Conservation (phyloP, 2,888 invertebrate species). For the Theodoxus fluviatilis region DNA sequence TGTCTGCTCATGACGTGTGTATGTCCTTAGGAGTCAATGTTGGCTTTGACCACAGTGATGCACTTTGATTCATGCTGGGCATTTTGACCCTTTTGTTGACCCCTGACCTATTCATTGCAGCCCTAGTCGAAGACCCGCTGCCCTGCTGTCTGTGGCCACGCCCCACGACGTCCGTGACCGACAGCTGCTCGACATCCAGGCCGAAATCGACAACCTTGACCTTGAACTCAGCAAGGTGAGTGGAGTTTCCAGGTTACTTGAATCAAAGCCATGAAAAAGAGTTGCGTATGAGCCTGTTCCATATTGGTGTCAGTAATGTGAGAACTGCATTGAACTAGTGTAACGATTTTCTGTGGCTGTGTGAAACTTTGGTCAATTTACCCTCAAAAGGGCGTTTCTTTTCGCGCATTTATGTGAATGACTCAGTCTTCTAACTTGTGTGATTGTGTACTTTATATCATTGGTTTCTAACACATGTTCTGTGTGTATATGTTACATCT, state of each 20-base stretch:
- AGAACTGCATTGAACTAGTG: not conserved
- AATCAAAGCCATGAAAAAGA: not conserved
- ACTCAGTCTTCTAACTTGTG: not conserved
- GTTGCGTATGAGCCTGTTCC: not conserved
- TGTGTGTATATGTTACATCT: constrained; percentile 8
- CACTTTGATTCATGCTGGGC: not conserved
- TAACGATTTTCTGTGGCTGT: not conserved
- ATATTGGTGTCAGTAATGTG: not conserved
- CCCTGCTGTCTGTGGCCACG: constrained; percentile 36
- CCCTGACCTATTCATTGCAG: constrained; percentile 27
- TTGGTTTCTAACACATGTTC: constrained; percentile 3
- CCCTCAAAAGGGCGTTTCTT: no score
- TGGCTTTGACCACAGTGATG: no score
- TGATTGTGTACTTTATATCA: not conserved
- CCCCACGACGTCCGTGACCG: constrained; percentile 46
- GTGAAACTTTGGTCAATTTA: no score
- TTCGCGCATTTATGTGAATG: not conserved
- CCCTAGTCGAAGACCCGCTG: constrained; percentile 34
- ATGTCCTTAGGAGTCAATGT: no score
- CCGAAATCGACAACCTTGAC: constrained; percentile 48
- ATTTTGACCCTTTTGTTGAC: no score
- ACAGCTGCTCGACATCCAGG: constrained; percentile 49
- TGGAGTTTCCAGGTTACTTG: not conserved
- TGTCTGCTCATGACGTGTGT: no score
- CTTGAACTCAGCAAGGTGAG: constrained; percentile 48